Conservation (phyloP, 2,888 invertebrate genomes). For the Eumerus sabulonum region DNA sequence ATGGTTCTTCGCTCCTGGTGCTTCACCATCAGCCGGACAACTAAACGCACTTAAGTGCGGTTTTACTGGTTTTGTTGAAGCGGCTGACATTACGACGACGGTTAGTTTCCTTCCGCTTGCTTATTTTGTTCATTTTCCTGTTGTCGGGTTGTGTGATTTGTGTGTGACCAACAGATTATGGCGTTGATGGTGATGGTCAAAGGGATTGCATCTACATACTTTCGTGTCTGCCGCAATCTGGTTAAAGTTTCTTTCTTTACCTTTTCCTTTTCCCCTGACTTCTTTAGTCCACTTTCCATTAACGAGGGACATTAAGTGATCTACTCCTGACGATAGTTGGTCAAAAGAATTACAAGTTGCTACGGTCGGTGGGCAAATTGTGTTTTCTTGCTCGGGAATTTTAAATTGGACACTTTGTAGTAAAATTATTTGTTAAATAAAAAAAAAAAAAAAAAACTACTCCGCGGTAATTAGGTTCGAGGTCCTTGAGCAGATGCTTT, state of each 20-base stretch:
- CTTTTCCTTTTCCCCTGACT: no score
- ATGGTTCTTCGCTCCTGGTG: conserved; percentile 19
- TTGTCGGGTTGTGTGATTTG: conserved; percentile 54
- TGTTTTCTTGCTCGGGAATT: no score
- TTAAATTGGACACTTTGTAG: no score
- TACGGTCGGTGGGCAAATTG: no score
- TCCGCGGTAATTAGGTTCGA: no score
- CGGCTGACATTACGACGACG: not conserved
- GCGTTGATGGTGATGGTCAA: conserved; percentile 26
- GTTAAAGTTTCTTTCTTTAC: conserved; percentile 13
- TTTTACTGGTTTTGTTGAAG: conserved; percentile 53
- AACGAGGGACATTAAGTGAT: conserved; percentile 56
- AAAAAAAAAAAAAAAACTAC: no score
- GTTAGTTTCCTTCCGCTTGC: conserved; percentile 6
- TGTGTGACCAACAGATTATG: conserved; percentile 48
- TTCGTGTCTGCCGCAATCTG: conserved; percentile 42
- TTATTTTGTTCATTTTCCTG: conserved; percentile 33
- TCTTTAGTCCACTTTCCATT: conserved; percentile 27
- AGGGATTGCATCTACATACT: conserved; percentile 39
- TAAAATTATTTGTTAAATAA: no score
- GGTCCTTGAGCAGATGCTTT: no score
- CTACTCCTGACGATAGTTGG: conserved; percentile 9
- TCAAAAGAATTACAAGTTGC: no score
- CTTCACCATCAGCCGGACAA: conserved; percentile 44
- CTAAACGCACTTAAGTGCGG: conserved; percentile 64